Base-by-base conservation (phyloP, 2,113 vertebrate genomes). In the Anoplopoma fimbria region DNA sequence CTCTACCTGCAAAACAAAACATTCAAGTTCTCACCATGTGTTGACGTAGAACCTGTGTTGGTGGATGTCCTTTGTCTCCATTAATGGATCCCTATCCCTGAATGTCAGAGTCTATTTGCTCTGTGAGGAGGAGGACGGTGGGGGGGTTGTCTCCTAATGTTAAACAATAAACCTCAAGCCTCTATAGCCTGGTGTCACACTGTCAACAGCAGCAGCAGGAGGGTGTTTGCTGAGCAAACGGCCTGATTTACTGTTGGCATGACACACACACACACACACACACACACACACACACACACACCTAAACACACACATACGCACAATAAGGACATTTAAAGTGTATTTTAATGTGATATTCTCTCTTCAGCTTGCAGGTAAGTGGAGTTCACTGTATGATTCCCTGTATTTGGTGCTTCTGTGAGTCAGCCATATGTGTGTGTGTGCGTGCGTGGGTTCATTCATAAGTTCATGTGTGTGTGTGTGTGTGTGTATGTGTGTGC, bases 291-390 rank as follows among this genome's bases (percentile, higher is more conserved):
- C 68, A 29, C 42, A 45, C 42, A 47, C 79, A 83, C 77, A 75
- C 82, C 79, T 86, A 58, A 81, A 75, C 79, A 83, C 74, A 75
- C 82, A 82, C 86, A 58, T 79, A 68, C 67, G 31, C 40, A 42
- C 40, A 42, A 13, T 13, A 77, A 63, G 61, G n/a, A 78, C 5
- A 79, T 21, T 42, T 71, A 53, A 83, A 86, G 57, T 90, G 36
- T 72, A 8, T 73, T 77, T 70, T 67, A 84, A 85, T 70, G 21
- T 29, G 36, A 49, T 36, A 0, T 61, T 75, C 69, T 75, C 49
- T 38, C 61, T 40, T n/a, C 78, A 88, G 93, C 38, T 72, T 17
- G 58, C 88, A 92, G 92, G 93, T 93, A 90, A 87, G 92, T 91
- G 75, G n/a, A 47, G 73, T 33, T 12, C 40, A 33, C 27, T 29